Base-by-base conservation (phyloP, 2,888 invertebrate species). In the Incurvaria masculella region DNA sequence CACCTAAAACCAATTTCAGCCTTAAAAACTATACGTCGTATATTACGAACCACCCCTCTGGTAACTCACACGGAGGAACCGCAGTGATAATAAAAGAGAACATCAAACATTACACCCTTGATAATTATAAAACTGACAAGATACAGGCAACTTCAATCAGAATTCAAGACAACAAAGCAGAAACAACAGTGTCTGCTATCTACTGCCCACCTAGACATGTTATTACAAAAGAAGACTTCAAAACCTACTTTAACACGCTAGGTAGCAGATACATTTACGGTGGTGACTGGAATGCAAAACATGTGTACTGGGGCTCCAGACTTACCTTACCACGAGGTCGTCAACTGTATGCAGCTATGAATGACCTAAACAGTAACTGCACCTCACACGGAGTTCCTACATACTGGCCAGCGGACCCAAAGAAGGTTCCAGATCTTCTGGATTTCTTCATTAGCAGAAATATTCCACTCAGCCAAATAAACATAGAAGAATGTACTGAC, bases 201-300 rank as follows among this genome's bases (percentile, higher is more conserved):
- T 44, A 44, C n/a, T 44, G 44, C 21, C 44, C 44, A n/a, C 44
- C 27, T 19, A 44, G 20, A 16, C 26, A 44, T 18, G 18, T 18
- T 10, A 17, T 45, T 4, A 19, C 17, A 10, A 16, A 26, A 4
- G 3, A 6, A 19, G 38, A 38, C 11, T 45, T 45, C 21, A 18
- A 6, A 19, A 18, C n/a, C 16, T 33, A 19, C 19, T 27, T 45
- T 18, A 14, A 5, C 8, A 45, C 33, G 8, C 21, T 45, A 8
- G 45, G 45, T 11, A 17, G 17, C 8, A 45, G 33, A 45, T 45
- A 3, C 18, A 38, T 45, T 4, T 17, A 16, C 27, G 33, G 27
- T 4, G 45, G 44, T 11, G 44, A 44, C 26, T 44, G 21, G 23
- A 44, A 44, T 21, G 21, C 44, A 14, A 44, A 44, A 44, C 23